Conservation (phyloP, 1,140 invertebrate genomes). For the Frieseomelitta varia region DNA sequence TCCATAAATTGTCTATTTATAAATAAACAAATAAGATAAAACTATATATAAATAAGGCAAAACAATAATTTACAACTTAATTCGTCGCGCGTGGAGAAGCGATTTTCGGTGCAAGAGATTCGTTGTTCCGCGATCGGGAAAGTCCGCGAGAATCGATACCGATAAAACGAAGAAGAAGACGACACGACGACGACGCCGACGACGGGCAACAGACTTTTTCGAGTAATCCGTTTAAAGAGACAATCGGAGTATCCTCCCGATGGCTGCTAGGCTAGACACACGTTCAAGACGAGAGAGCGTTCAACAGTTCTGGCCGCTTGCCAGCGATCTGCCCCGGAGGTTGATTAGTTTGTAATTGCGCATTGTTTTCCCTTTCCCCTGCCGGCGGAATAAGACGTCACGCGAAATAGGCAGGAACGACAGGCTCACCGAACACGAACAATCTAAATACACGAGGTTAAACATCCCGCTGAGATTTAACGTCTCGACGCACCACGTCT, state of each 20-base stretch:
- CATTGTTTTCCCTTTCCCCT: conserved; percentile 66
- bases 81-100: too few relatives aligned
- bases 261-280: conserved; percentile 42
- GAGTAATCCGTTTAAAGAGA: conserved; percentile 64
- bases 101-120: too few relatives aligned
- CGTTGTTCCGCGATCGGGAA: background rate
- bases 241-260: conserved; percentile 28
- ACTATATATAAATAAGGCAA: too few relatives aligned
- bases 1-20: too few relatives aligned
- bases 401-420: conserved; percentile 3
- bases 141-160: background rate
- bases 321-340: conserved; percentile 59
- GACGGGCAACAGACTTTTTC: background rate
- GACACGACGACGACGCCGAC: background rate
- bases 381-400: conserved; percentile 46
- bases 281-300: conserved; percentile 46
- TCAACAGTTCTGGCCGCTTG: conserved; percentile 66
- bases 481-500: too few relatives aligned
- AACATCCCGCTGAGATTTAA: background rate
- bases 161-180: background rate
- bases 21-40: too few relatives aligned
- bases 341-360: conserved; percentile 76
- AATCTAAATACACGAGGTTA: background rate
- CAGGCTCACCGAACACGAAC: background rate
- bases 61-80: too few relatives aligned